phyloP scores from a whole-genome alignment of 2,888 invertebrate species.

The Dicyrtomina minuta region DNA sequence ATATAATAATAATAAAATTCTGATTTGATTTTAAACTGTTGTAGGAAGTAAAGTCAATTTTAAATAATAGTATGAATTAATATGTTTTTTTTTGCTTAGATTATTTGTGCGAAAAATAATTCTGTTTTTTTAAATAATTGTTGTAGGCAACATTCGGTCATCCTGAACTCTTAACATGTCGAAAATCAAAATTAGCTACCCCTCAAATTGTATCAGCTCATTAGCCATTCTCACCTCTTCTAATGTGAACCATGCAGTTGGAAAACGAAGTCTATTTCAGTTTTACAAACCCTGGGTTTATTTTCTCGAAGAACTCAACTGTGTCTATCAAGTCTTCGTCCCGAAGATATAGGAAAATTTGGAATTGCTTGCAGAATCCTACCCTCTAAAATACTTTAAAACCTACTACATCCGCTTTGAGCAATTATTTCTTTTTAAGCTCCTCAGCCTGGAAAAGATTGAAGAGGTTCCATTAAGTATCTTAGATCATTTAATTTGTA shows the following conservation, averaged over 20 bases:
- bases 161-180: conserved; percentile 19
- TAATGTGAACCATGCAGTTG: conserved; percentile 6
- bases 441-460: background rate
- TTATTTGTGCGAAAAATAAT: background rate
- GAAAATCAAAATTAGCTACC: conserved; percentile 18
- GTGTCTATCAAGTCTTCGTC: background rate
- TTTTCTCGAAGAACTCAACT: conserved; percentile 17
- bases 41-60: background rate
- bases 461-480: background rate
- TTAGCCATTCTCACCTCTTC: conserved; percentile 8
- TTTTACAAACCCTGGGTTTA: conserved; percentile 11
- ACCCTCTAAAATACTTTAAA: conserved; percentile 16
- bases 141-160: conserved; percentile 26
- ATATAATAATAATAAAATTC: too few relatives aligned
- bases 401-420: conserved; percentile 25
- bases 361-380: background rate
- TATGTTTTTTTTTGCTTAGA: background rate
- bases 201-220: conserved; percentile 24
- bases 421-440: conserved; percentile 6
- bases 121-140: background rate
- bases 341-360: conserved; percentile 4
- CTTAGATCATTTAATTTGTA: conserved; percentile 18
- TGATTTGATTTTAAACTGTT: too few relatives aligned
- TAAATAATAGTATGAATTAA: background rate
- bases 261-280: conserved; percentile 23